Conservation (phyloP, 2,888 invertebrate genomes). For the Athalia circularis region DNA sequence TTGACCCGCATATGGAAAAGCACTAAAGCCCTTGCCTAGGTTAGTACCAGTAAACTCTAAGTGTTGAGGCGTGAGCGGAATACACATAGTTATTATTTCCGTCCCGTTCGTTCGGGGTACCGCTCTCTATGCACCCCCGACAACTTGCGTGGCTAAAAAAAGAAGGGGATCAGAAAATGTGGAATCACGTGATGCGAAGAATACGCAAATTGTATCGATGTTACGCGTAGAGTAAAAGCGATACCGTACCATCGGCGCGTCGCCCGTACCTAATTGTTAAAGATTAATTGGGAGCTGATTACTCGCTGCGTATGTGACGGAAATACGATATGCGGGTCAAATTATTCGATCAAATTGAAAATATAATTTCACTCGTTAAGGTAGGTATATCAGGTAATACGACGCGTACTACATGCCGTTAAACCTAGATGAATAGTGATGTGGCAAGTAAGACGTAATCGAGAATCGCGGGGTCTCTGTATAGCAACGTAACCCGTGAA, state of each 20-base stretch:
- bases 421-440: too few species aligned
- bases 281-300: conserved; percentile 10
- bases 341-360: background rate
- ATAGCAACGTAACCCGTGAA: background rate
- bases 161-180: background rate
- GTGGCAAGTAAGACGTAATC: too few species aligned
- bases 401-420: background rate
- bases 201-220: conserved; percentile 19
- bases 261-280: background rate
- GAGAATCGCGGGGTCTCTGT: too few species aligned
- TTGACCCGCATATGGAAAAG: conserved; percentile 29
- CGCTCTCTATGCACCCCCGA: background rate
- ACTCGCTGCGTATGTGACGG: background rate
- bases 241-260: background rate
- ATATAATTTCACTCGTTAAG: background rate
- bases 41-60: conserved; percentile 38
- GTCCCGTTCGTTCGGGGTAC: background rate
- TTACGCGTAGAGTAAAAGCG: background rate
- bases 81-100: conserved; percentile 25
- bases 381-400: background rate
- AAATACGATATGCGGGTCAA: background rate
- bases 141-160: background rate
- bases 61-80: conserved; percentile 35
- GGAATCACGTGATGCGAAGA: conserved; percentile 21
- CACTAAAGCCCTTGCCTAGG: conserved; percentile 20